phyloP scores from a whole-genome alignment of 2,113 vertebrate genomes.

The Sialia sialis region DNA sequence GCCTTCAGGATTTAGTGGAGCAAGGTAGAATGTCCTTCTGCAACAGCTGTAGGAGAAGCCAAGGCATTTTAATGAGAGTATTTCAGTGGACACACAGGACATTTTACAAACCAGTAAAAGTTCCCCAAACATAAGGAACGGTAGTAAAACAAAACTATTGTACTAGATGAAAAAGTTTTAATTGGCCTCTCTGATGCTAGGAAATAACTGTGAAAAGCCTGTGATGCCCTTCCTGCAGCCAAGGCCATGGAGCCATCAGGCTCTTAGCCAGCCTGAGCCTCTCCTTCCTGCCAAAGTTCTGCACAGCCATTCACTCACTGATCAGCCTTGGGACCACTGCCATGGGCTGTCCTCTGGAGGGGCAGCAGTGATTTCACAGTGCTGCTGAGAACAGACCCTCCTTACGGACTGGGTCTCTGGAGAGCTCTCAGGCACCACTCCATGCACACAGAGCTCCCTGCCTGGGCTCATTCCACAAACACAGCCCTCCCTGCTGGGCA shows the following conservation, averaged over 20 bases:
- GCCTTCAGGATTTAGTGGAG: background rate
- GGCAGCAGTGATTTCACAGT: background rate
- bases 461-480: background rate
- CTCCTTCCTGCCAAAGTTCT: background rate
- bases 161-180: background rate
- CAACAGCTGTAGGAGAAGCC: background rate
- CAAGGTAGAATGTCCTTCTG: background rate
- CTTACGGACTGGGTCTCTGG: fast-evolving
- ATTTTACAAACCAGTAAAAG: background rate
- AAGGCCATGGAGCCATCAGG: background rate
- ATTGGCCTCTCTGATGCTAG: background rate
- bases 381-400: background rate
- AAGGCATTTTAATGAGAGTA: background rate
- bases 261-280: background rate
- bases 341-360: fast-evolving
- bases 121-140: background rate
- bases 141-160: background rate
- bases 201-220: background rate
- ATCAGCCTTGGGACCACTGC: no score
- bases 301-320: fast-evolving
- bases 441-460: background rate
- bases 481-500: background rate
- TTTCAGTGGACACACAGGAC: background rate
- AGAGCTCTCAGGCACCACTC: background rate
- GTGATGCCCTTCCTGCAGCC: fast-evolving